Conservation (phyloP, 2,113 vertebrate species). For the Symphodus melops region DNA sequence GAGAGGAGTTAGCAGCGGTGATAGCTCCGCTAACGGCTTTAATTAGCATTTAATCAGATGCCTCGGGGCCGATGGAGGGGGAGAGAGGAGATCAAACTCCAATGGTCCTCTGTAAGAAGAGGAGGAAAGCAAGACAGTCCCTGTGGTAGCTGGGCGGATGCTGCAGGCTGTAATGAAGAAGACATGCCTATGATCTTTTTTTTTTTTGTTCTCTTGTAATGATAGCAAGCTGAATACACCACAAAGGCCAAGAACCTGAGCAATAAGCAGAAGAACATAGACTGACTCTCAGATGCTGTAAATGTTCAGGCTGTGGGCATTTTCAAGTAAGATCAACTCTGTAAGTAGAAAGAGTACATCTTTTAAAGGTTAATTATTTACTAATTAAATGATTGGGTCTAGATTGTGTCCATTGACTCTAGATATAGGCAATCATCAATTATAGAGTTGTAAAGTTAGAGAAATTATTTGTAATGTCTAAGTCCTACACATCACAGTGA, state of each 20-base stretch:
- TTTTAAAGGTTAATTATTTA: background rate
- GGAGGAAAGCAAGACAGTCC: constrained; percentile 70
- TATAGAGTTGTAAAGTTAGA: too few species aligned
- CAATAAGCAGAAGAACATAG: constrained; percentile 30
- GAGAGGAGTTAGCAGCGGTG: constrained; percentile 81
- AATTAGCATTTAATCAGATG: constrained; percentile 86
- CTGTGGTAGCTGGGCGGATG: constrained; percentile 57
- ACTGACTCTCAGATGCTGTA: constrained; percentile 17
- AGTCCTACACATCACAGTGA: too few species aligned
- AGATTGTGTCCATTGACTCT: background rate
- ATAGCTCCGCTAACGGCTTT: constrained; percentile 83
- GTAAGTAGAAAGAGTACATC: constrained; percentile 15
- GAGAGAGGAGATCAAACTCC: constrained; percentile 79
- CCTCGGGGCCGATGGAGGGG: constrained; percentile 79
- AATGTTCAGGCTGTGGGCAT: constrained; percentile 23
- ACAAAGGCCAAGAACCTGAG: constrained; percentile 59
- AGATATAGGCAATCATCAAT: too few species aligned
- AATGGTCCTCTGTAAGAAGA: constrained; percentile 68
- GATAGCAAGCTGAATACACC: constrained; percentile 55
- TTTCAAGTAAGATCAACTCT: background rate
- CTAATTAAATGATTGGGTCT: background rate
- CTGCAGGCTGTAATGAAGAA: constrained; percentile 74
- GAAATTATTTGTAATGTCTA: background rate
- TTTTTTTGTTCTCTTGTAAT: constrained; percentile 67
- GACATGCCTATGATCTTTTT: constrained; percentile 76